These are phyloP conservation scores for Heteronetta atricapilla DNA, from an alignment of 2,113 vertebrate genomes.

Conservation along the genomic window DNA sequence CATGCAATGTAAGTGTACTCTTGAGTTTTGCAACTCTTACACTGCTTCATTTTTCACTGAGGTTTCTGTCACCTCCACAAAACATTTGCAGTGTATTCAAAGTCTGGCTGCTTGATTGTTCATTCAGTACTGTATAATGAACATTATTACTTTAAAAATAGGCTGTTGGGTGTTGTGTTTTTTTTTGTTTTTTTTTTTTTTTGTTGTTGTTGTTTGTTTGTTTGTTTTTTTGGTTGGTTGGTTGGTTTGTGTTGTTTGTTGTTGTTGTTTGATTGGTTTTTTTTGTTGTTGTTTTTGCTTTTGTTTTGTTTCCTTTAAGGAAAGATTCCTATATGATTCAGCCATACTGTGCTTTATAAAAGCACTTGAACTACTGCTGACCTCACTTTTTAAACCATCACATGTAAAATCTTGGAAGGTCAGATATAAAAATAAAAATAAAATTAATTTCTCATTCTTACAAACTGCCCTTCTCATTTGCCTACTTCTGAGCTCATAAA, in stretches of 20 bases:
- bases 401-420: not conserved
- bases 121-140: no score
- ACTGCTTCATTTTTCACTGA: not conserved
- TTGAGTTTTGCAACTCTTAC: not conserved
- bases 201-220: no score
- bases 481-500: not conserved
- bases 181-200: no score
- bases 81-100: no score
- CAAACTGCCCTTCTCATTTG: not conserved
- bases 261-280: no score
- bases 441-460: not conserved
- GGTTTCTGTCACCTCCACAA: not conserved
- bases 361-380: not conserved
- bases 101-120: no score
- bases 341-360: not conserved
- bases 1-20: not conserved
- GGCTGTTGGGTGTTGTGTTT: no score
- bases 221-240: no score
- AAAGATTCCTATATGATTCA: not conserved
- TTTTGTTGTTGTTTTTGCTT: no score
- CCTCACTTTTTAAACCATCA: not conserved
- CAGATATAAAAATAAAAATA: not conserved
- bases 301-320: not conserved
- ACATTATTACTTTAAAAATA: not conserved
- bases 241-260: no score